These are phyloP conservation scores for Orientallactaga sibirica DNA, from an alignment of 2,797 vertebrate species.

Conservation along the genomic window DNA sequence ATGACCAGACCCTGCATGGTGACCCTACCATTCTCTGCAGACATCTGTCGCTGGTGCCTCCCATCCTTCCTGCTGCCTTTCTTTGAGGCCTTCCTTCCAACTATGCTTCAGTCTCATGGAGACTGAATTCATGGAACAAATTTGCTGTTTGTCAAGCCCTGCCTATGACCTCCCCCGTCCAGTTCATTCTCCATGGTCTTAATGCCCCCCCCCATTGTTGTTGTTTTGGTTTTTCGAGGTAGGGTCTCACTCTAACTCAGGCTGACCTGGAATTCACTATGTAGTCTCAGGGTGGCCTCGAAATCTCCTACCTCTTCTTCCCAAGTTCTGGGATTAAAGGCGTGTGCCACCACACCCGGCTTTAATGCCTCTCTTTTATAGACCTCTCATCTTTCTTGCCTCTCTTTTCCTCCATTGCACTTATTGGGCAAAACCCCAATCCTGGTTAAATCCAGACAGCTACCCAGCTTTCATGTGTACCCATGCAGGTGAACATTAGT, in stretches of 20 bases:
- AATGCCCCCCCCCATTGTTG: neutral
- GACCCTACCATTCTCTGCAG: neutral
- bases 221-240: too few relatives aligned
- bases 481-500: neutral
- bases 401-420: neutral
- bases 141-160: neutral
- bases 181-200: neutral
- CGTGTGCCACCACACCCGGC: too few relatives aligned
- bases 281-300: too few relatives aligned
- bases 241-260: too few relatives aligned
- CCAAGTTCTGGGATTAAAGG: too few relatives aligned
- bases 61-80: neutral
- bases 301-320: too few relatives aligned
- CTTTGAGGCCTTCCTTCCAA: neutral
- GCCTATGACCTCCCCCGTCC: neutral
- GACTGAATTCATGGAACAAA: neutral
- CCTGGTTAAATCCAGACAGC: neutral
- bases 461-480: neutral
- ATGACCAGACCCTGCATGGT: neutral
- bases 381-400: neutral
- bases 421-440: neutral
- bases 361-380: neutral
- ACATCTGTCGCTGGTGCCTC: neutral
- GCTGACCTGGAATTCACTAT: too few relatives aligned
- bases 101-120: neutral